These are phyloP conservation scores for Crotophaga sulcirostris DNA, from an alignment of 2,113 vertebrate species.

Conservation along the genomic window DNA sequence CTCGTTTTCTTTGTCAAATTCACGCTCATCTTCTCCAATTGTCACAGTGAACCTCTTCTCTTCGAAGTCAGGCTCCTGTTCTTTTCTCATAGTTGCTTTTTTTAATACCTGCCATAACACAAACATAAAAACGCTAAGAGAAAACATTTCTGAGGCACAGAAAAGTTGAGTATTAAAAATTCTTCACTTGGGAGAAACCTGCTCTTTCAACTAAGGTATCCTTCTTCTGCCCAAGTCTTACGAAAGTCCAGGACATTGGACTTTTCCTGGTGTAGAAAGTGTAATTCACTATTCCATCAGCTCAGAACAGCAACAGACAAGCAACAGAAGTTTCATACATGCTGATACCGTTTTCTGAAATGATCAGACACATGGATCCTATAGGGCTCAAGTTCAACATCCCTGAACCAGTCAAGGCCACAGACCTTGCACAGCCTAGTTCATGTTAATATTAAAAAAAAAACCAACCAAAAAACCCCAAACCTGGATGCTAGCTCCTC, in stretches of 20 bases:
- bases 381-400: no score
- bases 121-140: neutral
- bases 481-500: neutral
- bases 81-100: conserved; percentile 97
- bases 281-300: neutral
- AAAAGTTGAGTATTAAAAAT: rapidly evolving
- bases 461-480: no score
- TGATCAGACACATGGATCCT: neutral
- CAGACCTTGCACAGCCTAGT: no score
- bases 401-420: neutral
- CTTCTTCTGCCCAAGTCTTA: neutral
- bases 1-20: conserved; percentile 99
- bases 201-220: neutral
- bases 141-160: neutral
- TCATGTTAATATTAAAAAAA: neutral
- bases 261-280: neutral
- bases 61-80: conserved; percentile 98
- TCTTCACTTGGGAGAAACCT: neutral
- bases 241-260: rapidly evolving
- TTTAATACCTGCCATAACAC: conserved; percentile 84
- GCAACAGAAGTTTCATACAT: neutral
- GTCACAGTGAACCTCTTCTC: conserved; percentile 97
- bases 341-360: neutral
- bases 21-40: conserved; percentile 94
- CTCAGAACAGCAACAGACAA: neutral